Base-by-base conservation (phyloP, 2,888 invertebrate species). In the Pseudococcus jackbeardsleyi region DNA sequence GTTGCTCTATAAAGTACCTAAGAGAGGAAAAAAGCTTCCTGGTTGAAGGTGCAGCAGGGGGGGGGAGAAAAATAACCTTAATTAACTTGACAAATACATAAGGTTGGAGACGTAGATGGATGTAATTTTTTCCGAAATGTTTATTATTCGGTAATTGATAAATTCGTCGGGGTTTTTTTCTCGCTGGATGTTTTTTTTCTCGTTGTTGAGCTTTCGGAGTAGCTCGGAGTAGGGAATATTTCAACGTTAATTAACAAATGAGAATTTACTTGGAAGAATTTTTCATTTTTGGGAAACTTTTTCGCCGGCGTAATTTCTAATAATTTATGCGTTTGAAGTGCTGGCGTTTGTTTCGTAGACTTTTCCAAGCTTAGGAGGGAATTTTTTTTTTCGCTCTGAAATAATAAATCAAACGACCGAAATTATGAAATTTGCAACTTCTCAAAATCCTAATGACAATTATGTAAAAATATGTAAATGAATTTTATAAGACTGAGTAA, bases 371-470 rank as follows among this genome's bases (percentile, higher is more conserved):
- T 64, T 0, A 3, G 17, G 19, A 64, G 19, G 3, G 19, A 64
- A 50, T 50, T 12, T 50, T 33, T 12, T 50, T 33, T 33, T 33
- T 33, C 17, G 19, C 19, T 22, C 26, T 2, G 26, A 33, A 64
- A 7, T 9, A 64, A 64, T 64, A 64, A 64, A 64, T 64, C 64
- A 64, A 64, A 64, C 64, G 64, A 64, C 19, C 22, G 22, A 64
- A 64, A 64, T 64, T 64, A 64, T 64, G 64, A 64, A 64, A 64
- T 64, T 64, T 22, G 64, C 64, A 64, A 64, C 64, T 64, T 64
- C 64, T 64, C 64, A 64, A 64, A 64, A 64, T 64, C 64, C 64
- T 64, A 64, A 64, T 64, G 64, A 64, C 64, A 64, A 64, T 64
- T 64, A 64, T 64, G 64, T 64, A 64, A 64, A 64, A 64, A 64